Evolutionary conservation across 1,140 invertebrate species (phyloP), one percentile per base, ranked within the genome.

Genomic region (Formica exsecta): DNA sequence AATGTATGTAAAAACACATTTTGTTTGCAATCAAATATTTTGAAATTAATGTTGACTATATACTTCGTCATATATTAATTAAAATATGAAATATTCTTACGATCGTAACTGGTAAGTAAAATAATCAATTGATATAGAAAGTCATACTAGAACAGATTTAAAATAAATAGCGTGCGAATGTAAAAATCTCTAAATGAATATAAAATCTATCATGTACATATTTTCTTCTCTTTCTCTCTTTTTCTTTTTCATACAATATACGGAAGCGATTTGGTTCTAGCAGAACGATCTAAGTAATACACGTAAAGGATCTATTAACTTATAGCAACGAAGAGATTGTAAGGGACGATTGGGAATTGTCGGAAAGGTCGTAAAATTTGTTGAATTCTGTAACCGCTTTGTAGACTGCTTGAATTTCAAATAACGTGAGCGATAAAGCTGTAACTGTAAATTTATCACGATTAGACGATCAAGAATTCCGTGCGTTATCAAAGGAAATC

Each of bases 281-380:
- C 29, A 54, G 16, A 59, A 65, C 59, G 25, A 65, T 5, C 25
- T 19, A 6, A 32, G 41, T 44, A 51, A 29, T 51, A 48, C 61
- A 65, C 61, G 75, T 77, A 32, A 65, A 65, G n/a, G 19, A 77
- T 59, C 61, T 77, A 70, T 80, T 80, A 80, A 70, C 51, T 80
- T 70, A 59, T 25, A 59, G 48, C 29, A 80, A 80, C 65, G 32
- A 80, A 32, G 62, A 25, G 77, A 80, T 80, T 36, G 65, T n/a
- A 38, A 29, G 48, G 22, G 16, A 57, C 48, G 77, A 80, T 80
- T 41, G 36, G 48, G 22, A 29, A 36, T 38, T 59, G 65, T 59
- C 51, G 77, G 65, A 57, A 38, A 32, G 64, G n/a, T 38, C 76
- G 65, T 57, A n/a, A 80, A 70, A 70, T 80, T 80, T 57, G 48